These are phyloP conservation scores for Anisognathus igniventris DNA, from an alignment of 2,797 vertebrate species.

Conservation along the genomic window DNA sequence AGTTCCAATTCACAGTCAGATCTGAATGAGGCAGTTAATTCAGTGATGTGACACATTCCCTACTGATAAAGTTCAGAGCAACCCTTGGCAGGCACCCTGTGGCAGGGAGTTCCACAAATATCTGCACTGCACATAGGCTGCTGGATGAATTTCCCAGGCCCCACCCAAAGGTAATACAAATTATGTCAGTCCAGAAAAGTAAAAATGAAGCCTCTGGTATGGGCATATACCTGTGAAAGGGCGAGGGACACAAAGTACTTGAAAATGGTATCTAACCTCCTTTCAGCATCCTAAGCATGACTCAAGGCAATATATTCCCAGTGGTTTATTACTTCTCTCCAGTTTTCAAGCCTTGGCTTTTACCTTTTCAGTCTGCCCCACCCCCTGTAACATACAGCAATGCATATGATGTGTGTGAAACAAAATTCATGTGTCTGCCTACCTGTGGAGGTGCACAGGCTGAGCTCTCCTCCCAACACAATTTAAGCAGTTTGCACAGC, in stretches of 20 bases:
- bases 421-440: neutral
- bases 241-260: neutral
- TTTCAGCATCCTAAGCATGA: neutral
- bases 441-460: neutral
- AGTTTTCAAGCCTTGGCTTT: neutral
- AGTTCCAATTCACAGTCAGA: neutral
- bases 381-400: neutral
- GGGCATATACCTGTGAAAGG: neutral
- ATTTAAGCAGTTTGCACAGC: neutral
- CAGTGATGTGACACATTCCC: neutral
- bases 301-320: neutral
- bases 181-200: neutral
- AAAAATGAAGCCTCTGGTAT: neutral
- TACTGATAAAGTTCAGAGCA: neutral
- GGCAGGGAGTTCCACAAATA: neutral
- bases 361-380: neutral
- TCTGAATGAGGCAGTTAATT: neutral
- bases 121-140: neutral
- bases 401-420: neutral
- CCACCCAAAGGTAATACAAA: neutral
- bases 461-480: neutral
- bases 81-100: neutral
- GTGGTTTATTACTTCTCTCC: neutral
- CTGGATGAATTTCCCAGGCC: neutral
- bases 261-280: neutral